Percentiles rank a stretch among this genome's conserved stretches.
These are phyloP conservation scores for Agrochola circellaris DNA, from an alignment of 2,888 invertebrate species.

Conservation along the genomic window DNA sequence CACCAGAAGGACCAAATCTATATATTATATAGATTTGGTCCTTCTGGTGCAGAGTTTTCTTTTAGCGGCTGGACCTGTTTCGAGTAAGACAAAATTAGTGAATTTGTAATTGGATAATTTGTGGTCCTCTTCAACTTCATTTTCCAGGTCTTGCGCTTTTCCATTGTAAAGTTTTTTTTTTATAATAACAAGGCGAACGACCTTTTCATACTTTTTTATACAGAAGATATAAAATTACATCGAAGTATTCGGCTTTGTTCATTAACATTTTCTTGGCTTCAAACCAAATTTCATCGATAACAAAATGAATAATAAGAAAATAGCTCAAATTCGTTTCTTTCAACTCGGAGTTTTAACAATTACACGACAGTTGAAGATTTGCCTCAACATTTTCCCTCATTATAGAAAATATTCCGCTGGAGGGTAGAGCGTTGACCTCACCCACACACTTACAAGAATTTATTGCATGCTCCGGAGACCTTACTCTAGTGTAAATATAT, in stretches of 20 bases:
- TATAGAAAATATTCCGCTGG: slow-evolving; percentile 47
- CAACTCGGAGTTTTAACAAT: slow-evolving; percentile 20
- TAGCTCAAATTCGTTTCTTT: slow-evolving; percentile 1
- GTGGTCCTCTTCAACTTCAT: not conserved
- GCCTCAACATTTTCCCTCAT: slow-evolving; percentile 25
- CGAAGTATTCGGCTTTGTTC: not conserved
- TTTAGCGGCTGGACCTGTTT: not conserved
- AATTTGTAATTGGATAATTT: not conserved
- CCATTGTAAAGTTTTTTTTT: not conserved
- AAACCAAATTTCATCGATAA: slow-evolving; percentile 20
- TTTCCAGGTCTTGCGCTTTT: not conserved
- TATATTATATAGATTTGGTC: not conserved
- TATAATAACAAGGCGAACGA: not conserved
- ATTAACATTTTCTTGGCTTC: slow-evolving; percentile 15
- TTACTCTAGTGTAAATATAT: slow-evolving; percentile 50
- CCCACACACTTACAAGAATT: slow-evolving; percentile 45
- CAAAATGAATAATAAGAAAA: slow-evolving; percentile 16
- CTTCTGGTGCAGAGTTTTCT: not conserved
- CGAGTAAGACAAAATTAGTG: not conserved
- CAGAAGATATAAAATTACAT: not conserved
- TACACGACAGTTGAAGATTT: slow-evolving; percentile 23
- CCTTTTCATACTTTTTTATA: not conserved
- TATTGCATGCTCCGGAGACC: slow-evolving; percentile 43
- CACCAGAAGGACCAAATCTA: too few species aligned
- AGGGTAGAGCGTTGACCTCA: slow-evolving; percentile 52